Evolutionary conservation across 2,113 vertebrate species (phyloP).

Genomic region (Leptosomus discolor): DNA sequence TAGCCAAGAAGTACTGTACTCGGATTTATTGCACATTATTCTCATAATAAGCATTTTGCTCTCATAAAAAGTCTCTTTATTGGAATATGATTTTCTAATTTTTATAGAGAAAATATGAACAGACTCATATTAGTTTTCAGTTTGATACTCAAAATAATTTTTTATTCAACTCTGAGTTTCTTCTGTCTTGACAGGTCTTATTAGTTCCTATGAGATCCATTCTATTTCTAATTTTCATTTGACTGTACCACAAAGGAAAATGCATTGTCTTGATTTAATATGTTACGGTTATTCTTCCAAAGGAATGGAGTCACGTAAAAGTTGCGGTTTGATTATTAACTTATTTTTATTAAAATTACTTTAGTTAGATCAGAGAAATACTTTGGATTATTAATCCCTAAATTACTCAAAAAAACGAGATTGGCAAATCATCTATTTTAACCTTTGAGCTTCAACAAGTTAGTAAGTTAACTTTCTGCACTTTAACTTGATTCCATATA

Average conservation of each 20-base stretch:
- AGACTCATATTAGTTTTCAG: neutral
- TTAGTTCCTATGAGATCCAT: neutral
- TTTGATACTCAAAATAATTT: neutral
- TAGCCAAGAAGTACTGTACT: neutral
- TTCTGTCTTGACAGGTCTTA: neutral
- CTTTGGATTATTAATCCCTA: neutral
- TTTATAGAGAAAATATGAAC: neutral
- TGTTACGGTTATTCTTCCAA: neutral
- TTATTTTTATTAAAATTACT: neutral
- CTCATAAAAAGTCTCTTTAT: neutral
- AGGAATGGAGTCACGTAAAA: neutral
- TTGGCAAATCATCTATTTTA: neutral
- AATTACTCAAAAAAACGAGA: neutral
- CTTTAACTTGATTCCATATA: fast-evolving
- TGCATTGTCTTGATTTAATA: neutral
- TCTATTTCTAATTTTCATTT: neutral
- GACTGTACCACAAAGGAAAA: neutral
- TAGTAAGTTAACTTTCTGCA: neutral
- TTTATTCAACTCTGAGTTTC: neutral
- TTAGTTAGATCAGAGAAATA: neutral
- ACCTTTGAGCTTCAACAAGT: neutral
- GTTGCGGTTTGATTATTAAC: fast-evolving
- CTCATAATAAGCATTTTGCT: neutral
- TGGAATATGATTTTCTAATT: neutral
- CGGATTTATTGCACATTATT: neutral